Percentiles rank a stretch among this genome's conserved stretches.
Evolutionary conservation across 2,113 vertebrate species (phyloP).

Genomic region (Helogale parvula): DNA sequence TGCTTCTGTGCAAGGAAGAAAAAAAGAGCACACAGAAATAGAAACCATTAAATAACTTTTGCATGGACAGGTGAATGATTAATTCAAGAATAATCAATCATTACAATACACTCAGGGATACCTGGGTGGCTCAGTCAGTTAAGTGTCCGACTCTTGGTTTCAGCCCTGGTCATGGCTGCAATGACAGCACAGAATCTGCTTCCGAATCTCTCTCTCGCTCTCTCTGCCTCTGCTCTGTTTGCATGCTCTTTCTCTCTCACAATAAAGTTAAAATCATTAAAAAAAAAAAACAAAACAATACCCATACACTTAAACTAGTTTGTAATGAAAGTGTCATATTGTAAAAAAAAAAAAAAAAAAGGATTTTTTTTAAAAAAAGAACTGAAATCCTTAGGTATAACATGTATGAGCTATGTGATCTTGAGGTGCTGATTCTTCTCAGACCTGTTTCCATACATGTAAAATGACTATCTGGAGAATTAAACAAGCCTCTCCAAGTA

Average conservation of each 20-base stretch:
- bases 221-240: too few relatives aligned
- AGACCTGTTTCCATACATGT: neutral
- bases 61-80: neutral
- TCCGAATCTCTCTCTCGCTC: too few relatives aligned
- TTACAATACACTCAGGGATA: neutral
- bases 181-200: too few relatives aligned
- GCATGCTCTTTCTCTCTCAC: too few relatives aligned
- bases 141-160: too few relatives aligned
- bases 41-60: neutral
- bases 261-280: too few relatives aligned
- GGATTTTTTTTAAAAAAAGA: neutral
- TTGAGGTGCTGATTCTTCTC: neutral
- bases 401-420: neutral
- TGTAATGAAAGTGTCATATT: neutral
- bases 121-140: too few relatives aligned
- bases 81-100: slow-evolving; percentile 20
- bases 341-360: neutral
- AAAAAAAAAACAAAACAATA: too few relatives aligned
- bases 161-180: too few relatives aligned
- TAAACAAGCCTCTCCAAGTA: neutral
- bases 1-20: neutral
- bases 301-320: neutral
- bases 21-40: neutral
- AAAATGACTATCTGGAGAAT: neutral
- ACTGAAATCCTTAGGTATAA: neutral